Base-by-base conservation (phyloP, 1,140 invertebrate genomes). In the Chrysoperla carnea region DNA sequence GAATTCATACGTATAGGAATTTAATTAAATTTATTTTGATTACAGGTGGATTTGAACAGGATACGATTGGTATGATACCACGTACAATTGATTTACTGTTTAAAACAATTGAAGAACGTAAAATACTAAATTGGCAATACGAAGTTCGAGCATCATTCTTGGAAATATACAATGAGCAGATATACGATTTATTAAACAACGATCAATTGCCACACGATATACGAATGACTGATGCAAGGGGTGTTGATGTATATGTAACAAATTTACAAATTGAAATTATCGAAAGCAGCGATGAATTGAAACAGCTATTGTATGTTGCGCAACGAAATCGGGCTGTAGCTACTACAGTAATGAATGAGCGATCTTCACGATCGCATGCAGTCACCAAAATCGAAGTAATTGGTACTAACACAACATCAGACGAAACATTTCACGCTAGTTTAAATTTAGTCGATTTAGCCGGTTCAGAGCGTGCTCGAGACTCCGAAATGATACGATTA, bases 391-490 rank as follows among this genome's bases (percentile, higher is more conserved):
- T 80, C 46, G 67, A 69, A 50, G 63, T 79, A 14, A 72, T 69
- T 33, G 76, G 76, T 1, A 64, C 63, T 9, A 73, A 80, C 55
- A 60, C 60, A 1, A 62, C 57, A 29, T 72, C 70, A 43, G 69
- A 72, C 50, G 74, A 78, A 51, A 64, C 69, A 29, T 78, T 68
- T 11, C 62, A 71, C 15, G 81, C 79, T 36, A 77, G 76, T 39
- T 65, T 91, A 12, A 90, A 88, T 68, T 64, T 95, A 40, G 85
- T 95, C 1, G 91, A 95, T 60, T 67, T 94, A 47, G 91, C 90
- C 36, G 91, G 89, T n/a, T 91, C 86, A 28, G 91, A 95, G 58
- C 2, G 31, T 4, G 76, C 84, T 0, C 92, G 91, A 59, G 85
- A 81, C 2, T 82, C 85, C 41, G 68, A 78, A 55, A 71, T 70